phyloP scores from a whole-genome alignment of 2,797 vertebrate species.

The Parauchenoglanis ngamensis region DNA sequence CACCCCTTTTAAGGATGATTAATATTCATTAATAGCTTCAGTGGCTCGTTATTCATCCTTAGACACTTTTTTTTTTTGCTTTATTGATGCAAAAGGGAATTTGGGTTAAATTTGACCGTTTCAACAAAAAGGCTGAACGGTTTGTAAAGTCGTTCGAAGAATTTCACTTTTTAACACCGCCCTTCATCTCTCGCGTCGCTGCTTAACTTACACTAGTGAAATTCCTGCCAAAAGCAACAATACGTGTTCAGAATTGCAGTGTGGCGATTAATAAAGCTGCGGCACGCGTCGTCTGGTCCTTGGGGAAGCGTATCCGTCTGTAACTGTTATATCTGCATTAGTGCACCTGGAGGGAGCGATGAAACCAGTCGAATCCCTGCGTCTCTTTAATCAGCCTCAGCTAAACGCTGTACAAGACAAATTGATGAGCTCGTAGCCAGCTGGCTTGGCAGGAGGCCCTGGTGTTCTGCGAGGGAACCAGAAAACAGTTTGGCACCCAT shows the following conservation, averaged over 20 bases:
- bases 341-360: conserved; percentile 15
- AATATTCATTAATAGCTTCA: conserved; percentile 76
- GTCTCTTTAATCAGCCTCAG: conserved; percentile 61
- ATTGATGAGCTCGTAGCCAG: conserved; percentile 69
- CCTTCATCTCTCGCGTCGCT: not conserved
- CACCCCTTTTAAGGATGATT: conserved; percentile 62
- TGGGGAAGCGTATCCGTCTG: not conserved
- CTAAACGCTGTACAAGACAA: conserved; percentile 63
- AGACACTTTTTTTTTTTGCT: conserved; percentile 65
- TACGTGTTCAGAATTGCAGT: not conserved
- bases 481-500: conserved; percentile 12
- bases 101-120: not conserved
- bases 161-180: not conserved
- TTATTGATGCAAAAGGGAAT: conserved; percentile 63
- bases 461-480: not conserved
- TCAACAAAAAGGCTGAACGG: not conserved
- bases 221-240: not conserved
- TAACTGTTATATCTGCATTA: not conserved
- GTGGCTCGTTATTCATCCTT: conserved; percentile 71
- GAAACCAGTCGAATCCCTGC: not conserved
- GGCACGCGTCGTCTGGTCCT: no score
- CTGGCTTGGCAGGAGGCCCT: conserved; percentile 58
- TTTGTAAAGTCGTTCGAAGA: not conserved
- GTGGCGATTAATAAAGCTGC: not conserved
- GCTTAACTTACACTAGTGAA: not conserved